Base-by-base conservation (phyloP, 2,113 vertebrate genomes). In the Larimichthys polyactis region DNA sequence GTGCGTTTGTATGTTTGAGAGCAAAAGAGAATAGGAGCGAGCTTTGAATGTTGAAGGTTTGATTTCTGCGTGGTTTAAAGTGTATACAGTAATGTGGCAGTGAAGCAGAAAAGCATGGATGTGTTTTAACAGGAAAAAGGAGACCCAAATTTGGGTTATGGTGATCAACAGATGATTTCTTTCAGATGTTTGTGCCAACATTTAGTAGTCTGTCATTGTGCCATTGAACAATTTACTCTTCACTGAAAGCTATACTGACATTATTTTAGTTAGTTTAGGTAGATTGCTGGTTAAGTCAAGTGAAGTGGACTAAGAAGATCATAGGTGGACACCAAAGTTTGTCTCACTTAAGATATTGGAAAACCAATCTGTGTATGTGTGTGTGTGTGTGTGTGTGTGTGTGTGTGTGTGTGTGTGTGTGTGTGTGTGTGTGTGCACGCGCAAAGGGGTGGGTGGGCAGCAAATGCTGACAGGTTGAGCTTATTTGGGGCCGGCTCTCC, bases 401-500 rank as follows among this genome's bases (percentile, higher is more conserved):
- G 29, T 29, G 29, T 29, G 29, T 29, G 29, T 71, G 15, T 84
- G n/a, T 71, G n/a, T 79, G 60, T 59, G 17, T 40, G 36, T 40
- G 36, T 40, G 7, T 40, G 36, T 71, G n/a, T 65, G 15, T 84
- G 32, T 67, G 15, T 84, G 19, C 67, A 19, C 79, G 57, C 55
- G 20, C 4, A 66, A 49, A 81, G 27, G 60, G 73, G 71, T 77
- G 52, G 76, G 48, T 76, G 71, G 75, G 73, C 83, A 71, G 57
- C 81, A 59, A 65, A 48, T 73, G 57, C 54, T 81, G 89, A 90
- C 89, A 88, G 74, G 75, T 62, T 86, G 63, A 81, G 64, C 84
- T 58, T 67, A 87, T 92, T 85, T 77, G 62, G 89, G 93, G 90
- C 88, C 70, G 89, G 91, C 93, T 88, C 92, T 90, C 92, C 94